Evolutionary conservation across 2,113 vertebrate species (phyloP).

Genomic region (Corvus hawaiiensis): DNA sequence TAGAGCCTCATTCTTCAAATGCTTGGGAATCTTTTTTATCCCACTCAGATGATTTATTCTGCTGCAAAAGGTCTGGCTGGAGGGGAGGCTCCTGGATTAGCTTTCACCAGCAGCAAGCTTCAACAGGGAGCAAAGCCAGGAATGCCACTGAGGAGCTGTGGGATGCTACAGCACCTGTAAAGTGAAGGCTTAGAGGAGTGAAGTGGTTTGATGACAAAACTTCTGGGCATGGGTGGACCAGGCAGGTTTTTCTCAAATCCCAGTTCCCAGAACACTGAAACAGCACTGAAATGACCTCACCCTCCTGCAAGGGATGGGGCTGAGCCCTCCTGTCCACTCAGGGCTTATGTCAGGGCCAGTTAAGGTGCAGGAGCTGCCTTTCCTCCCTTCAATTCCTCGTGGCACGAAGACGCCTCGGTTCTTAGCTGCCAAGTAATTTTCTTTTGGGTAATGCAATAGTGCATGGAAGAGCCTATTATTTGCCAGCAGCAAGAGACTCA

Average conservation of each 20-base stretch:
- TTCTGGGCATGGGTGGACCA: background rate
- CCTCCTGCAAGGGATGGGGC: background rate
- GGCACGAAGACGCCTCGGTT: background rate
- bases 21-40: background rate
- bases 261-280: background rate
- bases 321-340: background rate
- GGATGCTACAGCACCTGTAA: background rate
- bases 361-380: background rate
- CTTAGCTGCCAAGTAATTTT: background rate
- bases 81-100: background rate
- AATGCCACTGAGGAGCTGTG: background rate
- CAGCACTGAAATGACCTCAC: background rate
- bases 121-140: background rate
- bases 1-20: background rate
- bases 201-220: fast-evolving
- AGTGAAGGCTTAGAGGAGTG: fast-evolving
- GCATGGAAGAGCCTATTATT: background rate
- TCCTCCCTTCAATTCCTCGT: background rate
- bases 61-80: background rate
- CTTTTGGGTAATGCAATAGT: background rate
- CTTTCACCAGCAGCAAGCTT: background rate
- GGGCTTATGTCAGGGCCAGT: background rate
- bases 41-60: background rate
- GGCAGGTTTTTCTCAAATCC: background rate
- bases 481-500: conserved; percentile 18